phyloP scores from a whole-genome alignment of 2,113 vertebrate species.

The Microtus richardsoni region DNA sequence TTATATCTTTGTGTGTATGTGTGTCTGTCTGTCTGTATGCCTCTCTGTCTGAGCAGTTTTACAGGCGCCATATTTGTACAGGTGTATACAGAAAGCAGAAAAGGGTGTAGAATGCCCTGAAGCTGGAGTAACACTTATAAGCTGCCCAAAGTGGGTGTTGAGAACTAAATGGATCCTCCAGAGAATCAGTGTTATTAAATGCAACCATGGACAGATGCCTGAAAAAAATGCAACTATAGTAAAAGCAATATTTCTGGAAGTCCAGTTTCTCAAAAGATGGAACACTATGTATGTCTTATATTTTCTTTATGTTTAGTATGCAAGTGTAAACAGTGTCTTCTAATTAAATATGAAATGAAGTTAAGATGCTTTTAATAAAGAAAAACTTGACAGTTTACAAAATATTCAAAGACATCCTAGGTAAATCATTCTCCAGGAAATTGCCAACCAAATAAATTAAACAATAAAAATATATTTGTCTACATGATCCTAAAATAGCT shows the following conservation, averaged over 20 bases:
- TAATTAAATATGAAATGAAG: constrained; percentile 3
- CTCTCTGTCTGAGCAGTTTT: background rate
- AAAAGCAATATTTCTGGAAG: background rate
- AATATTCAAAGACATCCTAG: background rate
- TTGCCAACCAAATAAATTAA: background rate
- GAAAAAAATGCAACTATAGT: background rate
- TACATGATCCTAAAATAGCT: constrained; percentile 29
- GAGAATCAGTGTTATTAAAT: background rate
- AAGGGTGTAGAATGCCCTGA: background rate
- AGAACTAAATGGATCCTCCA: background rate
- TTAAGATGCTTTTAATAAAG: background rate
- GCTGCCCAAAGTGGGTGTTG: background rate
- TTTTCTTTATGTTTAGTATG: background rate
- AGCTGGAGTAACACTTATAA: background rate
- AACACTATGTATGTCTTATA: background rate
- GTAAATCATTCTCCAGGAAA: constrained; percentile 36
- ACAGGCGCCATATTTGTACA: no score
- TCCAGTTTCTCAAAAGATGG: background rate
- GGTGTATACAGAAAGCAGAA: background rate
- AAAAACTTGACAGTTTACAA: background rate
- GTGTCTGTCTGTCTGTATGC: background rate
- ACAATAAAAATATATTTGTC: background rate
- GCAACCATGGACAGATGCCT: background rate
- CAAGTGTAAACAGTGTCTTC: background rate
- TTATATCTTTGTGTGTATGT: background rate